Conservation (phyloP, 1,140 invertebrate genomes). For the Mamestra configurata region DNA sequence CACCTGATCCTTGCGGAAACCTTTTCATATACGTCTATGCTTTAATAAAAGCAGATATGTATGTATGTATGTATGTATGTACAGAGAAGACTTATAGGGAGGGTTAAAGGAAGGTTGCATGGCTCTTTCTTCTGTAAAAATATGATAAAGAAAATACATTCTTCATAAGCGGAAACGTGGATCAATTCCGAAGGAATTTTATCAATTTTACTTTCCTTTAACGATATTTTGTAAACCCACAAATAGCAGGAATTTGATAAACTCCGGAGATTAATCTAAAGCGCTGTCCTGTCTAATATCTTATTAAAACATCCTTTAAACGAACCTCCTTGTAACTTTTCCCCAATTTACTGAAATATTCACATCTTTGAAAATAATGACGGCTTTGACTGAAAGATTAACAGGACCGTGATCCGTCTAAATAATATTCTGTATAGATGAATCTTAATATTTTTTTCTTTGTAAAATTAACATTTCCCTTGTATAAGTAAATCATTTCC, state of each 20-base stretch:
- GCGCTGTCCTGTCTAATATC: conserved; percentile 10
- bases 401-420: conserved; percentile 31
- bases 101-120: background rate
- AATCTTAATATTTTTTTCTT: conserved; percentile 44
- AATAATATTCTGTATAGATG: conserved; percentile 10
- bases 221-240: background rate
- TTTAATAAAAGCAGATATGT: conserved; percentile 18
- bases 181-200: background rate
- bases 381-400: conserved; percentile 25
- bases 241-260: conserved; percentile 19
- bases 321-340: background rate
- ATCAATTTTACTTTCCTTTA: background rate
- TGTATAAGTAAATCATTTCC: conserved; percentile 50
- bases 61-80: background rate
- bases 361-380: conserved; percentile 33
- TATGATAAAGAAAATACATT: background rate
- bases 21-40: conserved; percentile 38
- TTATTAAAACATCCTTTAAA: conserved; percentile 18
- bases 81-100: background rate
- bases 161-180: background rate
- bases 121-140: background rate
- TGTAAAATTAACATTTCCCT: conserved; percentile 49
- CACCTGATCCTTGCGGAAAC: conserved; percentile 47
- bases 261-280: conserved; percentile 25
- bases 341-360: conserved; percentile 33